Base-by-base conservation (phyloP, 2,113 vertebrate species). In the Oxygymnocypris stewartii region DNA sequence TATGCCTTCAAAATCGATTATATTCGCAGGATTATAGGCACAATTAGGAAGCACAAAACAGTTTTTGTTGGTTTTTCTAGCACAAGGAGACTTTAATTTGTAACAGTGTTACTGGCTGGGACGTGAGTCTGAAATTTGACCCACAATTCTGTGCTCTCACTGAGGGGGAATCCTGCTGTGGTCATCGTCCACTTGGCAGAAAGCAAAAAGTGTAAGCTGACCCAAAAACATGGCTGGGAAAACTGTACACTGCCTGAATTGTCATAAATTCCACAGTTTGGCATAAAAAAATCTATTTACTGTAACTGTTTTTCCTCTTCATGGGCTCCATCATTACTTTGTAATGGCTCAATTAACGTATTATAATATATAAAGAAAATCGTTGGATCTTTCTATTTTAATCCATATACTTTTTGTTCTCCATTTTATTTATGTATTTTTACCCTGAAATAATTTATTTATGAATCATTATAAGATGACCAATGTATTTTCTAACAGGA, bases 181-280 rank as follows among this genome's bases (percentile, higher is more conserved):
- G 76, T 83, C 77, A 88, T 89, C 87, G 84, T 84, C 80, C 61
- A 85, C 71, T 81, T 88, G 84, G 88, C 84, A 86, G 88, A 85
- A 85, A 76, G 44, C 78, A 82, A 80, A 77, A 86, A 81, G 85
- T 37, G 73, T 75, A 75, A 47, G 73, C 18, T 59, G 49, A 59
- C 54, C 35, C 31, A 49, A 49, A 83, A 73, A 35, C 44, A 47
- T 71, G 63, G 6, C 14, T 18, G 31, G 67, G 49, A 76, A 74
- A 42, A 71, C 31, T 1, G 7, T 54, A 57, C 47, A 8, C 78
- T 89, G 65, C 73, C 80, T 61, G 69, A 88, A 82, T 73, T 73
- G 82, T 88, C 77, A 81, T 81, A 88, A 86, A 84, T 86, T 84
- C 49, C 77, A 86, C 79, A 35, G 76, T 79, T 79, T 59, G 31